Percentiles rank a stretch among this genome's conserved stretches.
These are phyloP conservation scores for Anthoscopus minutus DNA, from an alignment of 2,113 vertebrate species.

Conservation along the genomic window DNA sequence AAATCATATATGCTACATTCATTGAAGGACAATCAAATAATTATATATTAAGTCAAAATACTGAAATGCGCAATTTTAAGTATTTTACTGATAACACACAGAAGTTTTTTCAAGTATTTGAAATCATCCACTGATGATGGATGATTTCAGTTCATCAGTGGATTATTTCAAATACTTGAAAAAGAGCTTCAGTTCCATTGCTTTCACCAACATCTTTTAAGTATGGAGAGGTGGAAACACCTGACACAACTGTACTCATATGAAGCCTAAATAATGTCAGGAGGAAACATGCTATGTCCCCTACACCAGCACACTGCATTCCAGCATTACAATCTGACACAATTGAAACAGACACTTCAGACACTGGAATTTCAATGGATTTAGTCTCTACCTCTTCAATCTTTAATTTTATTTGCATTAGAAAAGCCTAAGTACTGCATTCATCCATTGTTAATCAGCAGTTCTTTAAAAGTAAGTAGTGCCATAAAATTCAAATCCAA, in stretches of 20 bases:
- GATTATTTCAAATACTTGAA: no score
- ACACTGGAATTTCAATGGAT: neutral
- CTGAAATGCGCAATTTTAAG: neutral
- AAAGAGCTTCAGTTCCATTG: neutral
- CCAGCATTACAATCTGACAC: neutral
- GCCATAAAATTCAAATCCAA: neutral
- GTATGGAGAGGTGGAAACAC: neutral
- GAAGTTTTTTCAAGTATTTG: neutral
- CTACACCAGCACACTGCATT: neutral
- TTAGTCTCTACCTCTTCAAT: neutral
- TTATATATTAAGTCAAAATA: neutral
- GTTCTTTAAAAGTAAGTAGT: neutral
- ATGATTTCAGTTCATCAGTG: no score
- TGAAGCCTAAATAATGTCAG: neutral
- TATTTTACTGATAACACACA: neutral
- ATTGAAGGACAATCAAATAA: neutral
- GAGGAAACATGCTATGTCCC: neutral
- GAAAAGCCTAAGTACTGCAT: neutral
- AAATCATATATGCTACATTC: neutral
- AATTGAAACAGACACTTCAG: neutral
- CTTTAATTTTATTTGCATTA: neutral
- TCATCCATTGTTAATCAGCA: neutral
- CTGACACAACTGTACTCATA: neutral
- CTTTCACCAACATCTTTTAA: neutral
- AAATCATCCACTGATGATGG: neutral